Percentiles rank a stretch among this genome's conserved stretches.
phyloP scores from a whole-genome alignment of 2,113 vertebrate species.

The Amazona guildingii region DNA sequence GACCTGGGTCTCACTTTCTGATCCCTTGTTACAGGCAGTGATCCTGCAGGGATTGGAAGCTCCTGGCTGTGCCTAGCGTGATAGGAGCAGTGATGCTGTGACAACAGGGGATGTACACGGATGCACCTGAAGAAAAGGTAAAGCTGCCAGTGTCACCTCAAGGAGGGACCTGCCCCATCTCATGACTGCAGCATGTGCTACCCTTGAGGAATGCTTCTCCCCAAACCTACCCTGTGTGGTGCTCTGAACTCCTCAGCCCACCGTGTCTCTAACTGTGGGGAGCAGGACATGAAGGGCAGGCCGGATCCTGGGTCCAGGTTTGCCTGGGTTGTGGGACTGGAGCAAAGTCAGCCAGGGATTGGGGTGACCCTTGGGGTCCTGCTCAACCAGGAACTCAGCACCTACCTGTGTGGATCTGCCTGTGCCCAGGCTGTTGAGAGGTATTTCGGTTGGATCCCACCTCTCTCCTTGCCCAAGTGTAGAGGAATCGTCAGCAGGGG shows the following conservation, averaged over 20 bases:
- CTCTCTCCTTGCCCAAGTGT: not conserved
- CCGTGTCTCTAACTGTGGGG: not conserved
- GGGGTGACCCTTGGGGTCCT: not conserved
- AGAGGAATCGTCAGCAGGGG: not conserved
- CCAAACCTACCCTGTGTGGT: fast-evolving
- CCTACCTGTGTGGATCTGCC: fast-evolving
- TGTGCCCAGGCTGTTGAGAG: fast-evolving
- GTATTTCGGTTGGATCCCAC: not conserved
- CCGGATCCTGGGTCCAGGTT: not conserved
- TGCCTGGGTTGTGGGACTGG: not conserved
- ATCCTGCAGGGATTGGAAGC: not conserved
- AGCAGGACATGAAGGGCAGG: fast-evolving
- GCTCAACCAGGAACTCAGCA: not conserved
- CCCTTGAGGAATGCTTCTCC: not conserved
- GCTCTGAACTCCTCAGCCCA: not conserved
- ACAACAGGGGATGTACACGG: not conserved
- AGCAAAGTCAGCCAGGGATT: not conserved
- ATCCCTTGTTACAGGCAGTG: not conserved
- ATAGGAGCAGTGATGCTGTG: not conserved
- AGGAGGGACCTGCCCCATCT: not conserved
- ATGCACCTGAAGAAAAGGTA: slow-evolving; percentile 16
- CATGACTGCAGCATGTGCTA: fast-evolving
- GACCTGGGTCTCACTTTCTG: not conserved
- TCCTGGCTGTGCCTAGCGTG: fast-evolving
- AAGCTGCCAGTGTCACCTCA: not conserved